phyloP scores from a whole-genome alignment of 2,113 vertebrate species.

The Mustelus asterias region DNA sequence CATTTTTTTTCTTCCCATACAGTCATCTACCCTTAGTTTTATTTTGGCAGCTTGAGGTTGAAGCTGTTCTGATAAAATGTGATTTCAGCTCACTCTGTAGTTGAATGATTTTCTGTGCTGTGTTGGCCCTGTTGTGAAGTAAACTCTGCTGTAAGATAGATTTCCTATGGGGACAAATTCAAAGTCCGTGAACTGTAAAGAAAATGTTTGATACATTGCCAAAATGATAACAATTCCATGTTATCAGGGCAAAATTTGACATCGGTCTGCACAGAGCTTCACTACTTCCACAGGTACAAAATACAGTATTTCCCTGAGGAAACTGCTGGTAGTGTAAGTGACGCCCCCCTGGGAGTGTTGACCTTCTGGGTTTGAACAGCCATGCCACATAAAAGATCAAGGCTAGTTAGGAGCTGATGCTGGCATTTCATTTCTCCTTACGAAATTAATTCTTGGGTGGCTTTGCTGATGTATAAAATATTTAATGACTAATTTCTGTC shows the following conservation, averaged over 20 bases:
- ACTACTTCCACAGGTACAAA: background rate
- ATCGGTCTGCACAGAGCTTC: background rate
- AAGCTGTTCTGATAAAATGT: background rate
- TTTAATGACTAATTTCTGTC: background rate
- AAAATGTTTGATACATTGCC: constrained; percentile 3
- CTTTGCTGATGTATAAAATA: too few relatives aligned
- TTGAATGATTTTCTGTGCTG: background rate
- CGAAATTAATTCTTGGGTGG: background rate
- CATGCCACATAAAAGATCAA: background rate
- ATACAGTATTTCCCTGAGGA: constrained; percentile 5
- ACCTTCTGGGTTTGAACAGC: background rate
- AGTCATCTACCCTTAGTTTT: background rate
- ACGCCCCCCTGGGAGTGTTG: background rate
- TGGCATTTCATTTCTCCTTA: background rate
- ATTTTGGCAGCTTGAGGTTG: background rate
- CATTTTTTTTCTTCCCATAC: background rate
- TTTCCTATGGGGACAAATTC: constrained; percentile 5
- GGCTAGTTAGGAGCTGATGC: background rate
- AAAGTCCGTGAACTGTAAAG: background rate
- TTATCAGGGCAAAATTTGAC: background rate
- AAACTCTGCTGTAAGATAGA: background rate
- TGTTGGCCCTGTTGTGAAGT: background rate
- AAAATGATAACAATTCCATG: background rate
- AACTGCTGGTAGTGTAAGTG: background rate
- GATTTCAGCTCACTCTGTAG: background rate